Evolutionary conservation across 2,113 vertebrate species (phyloP).

Genomic region (Patagioenas fasciata): DNA sequence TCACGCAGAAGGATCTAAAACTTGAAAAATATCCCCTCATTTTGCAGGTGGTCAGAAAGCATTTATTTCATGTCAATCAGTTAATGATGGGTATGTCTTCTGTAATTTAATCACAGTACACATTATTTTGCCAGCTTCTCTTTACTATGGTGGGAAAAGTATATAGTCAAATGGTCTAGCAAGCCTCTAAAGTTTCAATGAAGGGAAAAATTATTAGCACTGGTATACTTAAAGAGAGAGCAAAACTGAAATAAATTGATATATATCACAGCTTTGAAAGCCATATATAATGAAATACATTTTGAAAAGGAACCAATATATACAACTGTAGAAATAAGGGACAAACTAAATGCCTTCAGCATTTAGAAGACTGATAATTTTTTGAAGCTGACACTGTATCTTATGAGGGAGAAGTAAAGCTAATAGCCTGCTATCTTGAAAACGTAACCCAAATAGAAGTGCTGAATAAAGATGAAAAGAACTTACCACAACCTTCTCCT

Average conservation of each 20-base stretch:
- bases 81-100: no score
- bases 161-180: background rate
- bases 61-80: no score
- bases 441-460: background rate
- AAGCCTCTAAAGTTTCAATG: background rate
- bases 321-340: background rate
- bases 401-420: background rate
- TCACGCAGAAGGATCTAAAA: no score
- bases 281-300: background rate
- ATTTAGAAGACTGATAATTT: background rate
- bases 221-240: background rate
- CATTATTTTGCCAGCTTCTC: no score
- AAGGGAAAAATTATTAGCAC: background rate
- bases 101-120: no score
- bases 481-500: background rate
- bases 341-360: background rate
- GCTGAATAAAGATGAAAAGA: background rate
- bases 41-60: no score
- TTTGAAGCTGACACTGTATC: background rate
- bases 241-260: background rate
- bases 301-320: background rate
- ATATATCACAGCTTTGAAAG: background rate
- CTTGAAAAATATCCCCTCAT: no score
- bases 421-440: background rate
- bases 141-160: background rate